Evolutionary conservation across 2,888 invertebrate genomes (phyloP).

Genomic region (Drosophila falleni): DNA sequence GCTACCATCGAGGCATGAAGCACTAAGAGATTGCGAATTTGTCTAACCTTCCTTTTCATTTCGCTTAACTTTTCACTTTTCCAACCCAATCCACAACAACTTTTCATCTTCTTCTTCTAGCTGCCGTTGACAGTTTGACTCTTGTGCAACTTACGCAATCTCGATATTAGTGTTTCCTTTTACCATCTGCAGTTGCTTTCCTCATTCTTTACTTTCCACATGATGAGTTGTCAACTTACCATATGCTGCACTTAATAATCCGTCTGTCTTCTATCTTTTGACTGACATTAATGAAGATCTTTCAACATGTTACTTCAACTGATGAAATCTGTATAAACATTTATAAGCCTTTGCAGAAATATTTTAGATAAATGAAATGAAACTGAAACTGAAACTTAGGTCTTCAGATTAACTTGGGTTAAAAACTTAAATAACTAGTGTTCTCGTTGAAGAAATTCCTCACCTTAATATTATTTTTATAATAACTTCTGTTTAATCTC

Average conservation of each 20-base stretch:
- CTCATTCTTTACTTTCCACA: not conserved
- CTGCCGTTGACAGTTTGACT: slow-evolving; percentile 78
- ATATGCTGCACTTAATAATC: slow-evolving; percentile 22
- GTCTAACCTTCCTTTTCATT: slow-evolving; percentile 66
- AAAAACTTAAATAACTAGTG: too few relatives aligned
- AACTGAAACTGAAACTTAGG: too few relatives aligned
- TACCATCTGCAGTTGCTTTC: slow-evolving; percentile 22
- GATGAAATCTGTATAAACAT: not conserved
- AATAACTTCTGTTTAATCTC: too few relatives aligned
- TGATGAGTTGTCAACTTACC: slow-evolving; percentile 20
- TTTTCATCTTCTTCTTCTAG: slow-evolving; percentile 18
- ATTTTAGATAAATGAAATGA: too few relatives aligned
- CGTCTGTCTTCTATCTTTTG: not conserved
- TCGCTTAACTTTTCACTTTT: slow-evolving; percentile 76
- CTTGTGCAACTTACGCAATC: slow-evolving; percentile 64
- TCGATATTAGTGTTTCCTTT: slow-evolving; percentile 56
- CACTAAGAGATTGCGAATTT: slow-evolving; percentile 48
- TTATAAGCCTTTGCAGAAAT: not conserved
- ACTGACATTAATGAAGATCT: slow-evolving; percentile 9
- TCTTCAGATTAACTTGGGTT: too few relatives aligned
- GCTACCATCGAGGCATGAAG: slow-evolving; percentile 1
- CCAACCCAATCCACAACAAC: slow-evolving; percentile 36
- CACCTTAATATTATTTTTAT: too few relatives aligned
- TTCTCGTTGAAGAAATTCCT: too few relatives aligned
- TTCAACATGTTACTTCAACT: not conserved